A percentile compares a stretch with the other conserved stretches of the same genome.
Conservation (phyloP, 2,113 vertebrate genomes). For the Theristicus caerulescens region DNA sequence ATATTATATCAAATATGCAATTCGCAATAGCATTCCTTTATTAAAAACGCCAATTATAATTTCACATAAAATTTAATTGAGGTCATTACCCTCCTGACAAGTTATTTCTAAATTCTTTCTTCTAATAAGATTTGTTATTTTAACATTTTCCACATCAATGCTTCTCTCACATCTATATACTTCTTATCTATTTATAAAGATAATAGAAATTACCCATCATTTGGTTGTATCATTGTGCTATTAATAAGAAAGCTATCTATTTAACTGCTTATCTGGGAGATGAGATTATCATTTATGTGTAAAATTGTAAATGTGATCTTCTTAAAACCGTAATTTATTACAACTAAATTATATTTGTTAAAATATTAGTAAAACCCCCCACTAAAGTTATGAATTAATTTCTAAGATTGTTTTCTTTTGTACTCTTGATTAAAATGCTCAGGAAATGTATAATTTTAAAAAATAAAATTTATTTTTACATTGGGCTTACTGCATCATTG, state of each 20-base stretch:
- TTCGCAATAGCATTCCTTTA: slow-evolving; percentile 71
- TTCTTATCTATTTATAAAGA: slow-evolving; percentile 67
- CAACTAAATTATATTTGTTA: background rate
- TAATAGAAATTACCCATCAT: slow-evolving; percentile 61
- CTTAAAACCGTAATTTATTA: background rate
- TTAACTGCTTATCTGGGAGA: slow-evolving; percentile 44
- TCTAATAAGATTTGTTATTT: slow-evolving; percentile 72
- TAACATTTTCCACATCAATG: slow-evolving; percentile 72
- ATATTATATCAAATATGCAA: slow-evolving; percentile 70
- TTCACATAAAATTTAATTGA: slow-evolving; percentile 81
- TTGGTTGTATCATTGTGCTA: slow-evolving; percentile 31
- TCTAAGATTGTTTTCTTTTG: background rate
- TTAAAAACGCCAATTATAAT: slow-evolving; percentile 78
- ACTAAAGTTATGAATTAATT: background rate
- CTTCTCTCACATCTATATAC: slow-evolving; percentile 57
- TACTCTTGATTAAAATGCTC: background rate
- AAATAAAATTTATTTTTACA: background rate
- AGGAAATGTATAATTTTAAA: background rate
- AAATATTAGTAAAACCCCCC: background rate
- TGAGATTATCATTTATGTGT: background rate
- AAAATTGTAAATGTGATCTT: background rate
- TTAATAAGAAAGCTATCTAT: slow-evolving; percentile 58
- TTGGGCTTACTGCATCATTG: background rate
- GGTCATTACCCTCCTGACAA: slow-evolving; percentile 75
- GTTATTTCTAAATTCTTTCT: slow-evolving; percentile 73